Conservation (phyloP, 1,140 invertebrate genomes). For the Dendrolimus punctatus region DNA sequence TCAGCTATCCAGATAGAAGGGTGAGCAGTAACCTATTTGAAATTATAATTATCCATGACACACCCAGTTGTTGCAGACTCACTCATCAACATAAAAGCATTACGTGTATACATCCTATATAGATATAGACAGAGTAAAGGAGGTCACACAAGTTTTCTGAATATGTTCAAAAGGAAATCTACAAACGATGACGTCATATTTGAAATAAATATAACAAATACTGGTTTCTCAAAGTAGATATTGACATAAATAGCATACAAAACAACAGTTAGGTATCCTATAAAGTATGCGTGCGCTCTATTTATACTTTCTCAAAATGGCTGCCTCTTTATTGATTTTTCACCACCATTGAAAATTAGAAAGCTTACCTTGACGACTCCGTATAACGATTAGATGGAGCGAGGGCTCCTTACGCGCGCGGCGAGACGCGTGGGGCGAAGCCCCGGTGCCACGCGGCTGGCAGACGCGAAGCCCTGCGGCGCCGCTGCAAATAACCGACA, state of each 20-base stretch:
- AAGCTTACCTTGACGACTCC: slow-evolving; percentile 53
- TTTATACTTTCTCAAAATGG: slow-evolving; percentile 64
- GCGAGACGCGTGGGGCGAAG: slow-evolving; percentile 57
- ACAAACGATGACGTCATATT: too few species aligned
- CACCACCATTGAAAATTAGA: slow-evolving; percentile 35
- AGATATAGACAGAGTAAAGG: too few species aligned
- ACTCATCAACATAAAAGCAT: too few species aligned
- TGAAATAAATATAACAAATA: too few species aligned
- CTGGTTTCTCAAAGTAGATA: background rate
- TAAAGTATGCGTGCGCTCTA: slow-evolving; percentile 18
- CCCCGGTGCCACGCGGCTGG: slow-evolving; percentile 53
- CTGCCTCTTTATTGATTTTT: slow-evolving; percentile 47
- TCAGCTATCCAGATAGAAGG: too few species aligned
- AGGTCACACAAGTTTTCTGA: too few species aligned
- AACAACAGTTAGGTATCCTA: background rate
- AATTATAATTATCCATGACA: too few species aligned
- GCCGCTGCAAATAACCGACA: slow-evolving; percentile 64
- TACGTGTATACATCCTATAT: too few species aligned
- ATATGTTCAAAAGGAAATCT: too few species aligned
- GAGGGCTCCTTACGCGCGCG: slow-evolving; percentile 67
- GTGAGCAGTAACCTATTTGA: too few species aligned
- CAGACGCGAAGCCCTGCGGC: slow-evolving; percentile 46
- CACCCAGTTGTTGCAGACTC: too few species aligned
- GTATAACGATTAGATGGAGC: slow-evolving; percentile 42
- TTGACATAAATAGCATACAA: background rate